phyloP scores from a whole-genome alignment of 2,888 invertebrate genomes.

The Lamproptera curius region DNA sequence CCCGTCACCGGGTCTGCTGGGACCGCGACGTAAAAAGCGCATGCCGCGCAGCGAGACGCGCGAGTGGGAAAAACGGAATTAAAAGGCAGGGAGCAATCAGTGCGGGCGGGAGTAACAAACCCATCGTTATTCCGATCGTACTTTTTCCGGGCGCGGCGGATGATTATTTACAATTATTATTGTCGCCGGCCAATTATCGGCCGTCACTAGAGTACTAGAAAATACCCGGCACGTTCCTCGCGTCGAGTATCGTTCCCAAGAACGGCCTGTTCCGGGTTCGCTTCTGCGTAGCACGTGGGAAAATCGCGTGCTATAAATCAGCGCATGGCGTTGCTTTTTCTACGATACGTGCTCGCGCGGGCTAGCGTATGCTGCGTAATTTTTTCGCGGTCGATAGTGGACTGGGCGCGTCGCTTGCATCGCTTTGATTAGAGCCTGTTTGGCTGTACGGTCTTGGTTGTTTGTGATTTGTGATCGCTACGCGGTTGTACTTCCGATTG shows the following conservation, averaged over 20 bases:
- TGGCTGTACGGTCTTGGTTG: conserved; percentile 15
- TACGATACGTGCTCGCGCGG: conserved; percentile 29
- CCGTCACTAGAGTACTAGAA: conserved; percentile 37
- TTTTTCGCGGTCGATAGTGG: conserved; percentile 12
- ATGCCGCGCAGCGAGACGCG: conserved; percentile 9
- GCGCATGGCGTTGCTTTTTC: conserved; percentile 43
- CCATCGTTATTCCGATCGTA: conserved; percentile 5
- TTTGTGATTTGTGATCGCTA: conserved; percentile 17
- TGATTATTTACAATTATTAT: conserved; percentile 30
- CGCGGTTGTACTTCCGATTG: conserved; percentile 6
- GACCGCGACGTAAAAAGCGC: conserved; percentile 5
- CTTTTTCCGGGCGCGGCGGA: conserved; percentile 1
- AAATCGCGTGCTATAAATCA: conserved; percentile 64
- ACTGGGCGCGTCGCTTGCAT: conserved; percentile 1
- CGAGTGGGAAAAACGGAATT: conserved; percentile 13
- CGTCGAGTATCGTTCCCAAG: conserved; percentile 58
- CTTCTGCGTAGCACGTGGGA: conserved; percentile 74
- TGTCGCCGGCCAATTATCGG: conserved; percentile 34
- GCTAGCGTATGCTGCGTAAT: conserved; percentile 17
- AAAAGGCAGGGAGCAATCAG: conserved; percentile 12
- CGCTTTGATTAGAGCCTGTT: conserved; percentile 6
- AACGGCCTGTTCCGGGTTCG: conserved; percentile 60
- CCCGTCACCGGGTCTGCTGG: conserved; percentile 10
- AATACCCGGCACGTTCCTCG: conserved; percentile 46
- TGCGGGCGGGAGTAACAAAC: conserved; percentile 12